These are phyloP conservation scores for Malacoraja senta DNA, from an alignment of 2,797 vertebrate genomes.

Conservation along the genomic window DNA sequence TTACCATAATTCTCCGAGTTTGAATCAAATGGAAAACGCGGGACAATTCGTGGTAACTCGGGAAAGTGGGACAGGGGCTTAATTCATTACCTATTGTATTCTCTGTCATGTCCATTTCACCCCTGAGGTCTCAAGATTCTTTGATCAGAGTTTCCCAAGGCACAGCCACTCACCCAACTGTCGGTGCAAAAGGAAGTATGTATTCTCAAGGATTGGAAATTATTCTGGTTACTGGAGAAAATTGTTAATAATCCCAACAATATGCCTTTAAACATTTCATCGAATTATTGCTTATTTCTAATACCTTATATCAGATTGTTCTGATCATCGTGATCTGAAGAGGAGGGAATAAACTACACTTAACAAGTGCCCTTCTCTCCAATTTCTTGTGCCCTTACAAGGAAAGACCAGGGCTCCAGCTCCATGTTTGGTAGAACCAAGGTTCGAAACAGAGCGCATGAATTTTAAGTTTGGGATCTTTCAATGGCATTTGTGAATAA, in stretches of 20 bases:
- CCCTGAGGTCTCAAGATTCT: not conserved
- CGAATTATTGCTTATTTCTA: not conserved
- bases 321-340: too few relatives aligned
- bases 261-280: not conserved
- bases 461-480: not conserved
- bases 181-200: too few relatives aligned
- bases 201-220: not conserved
- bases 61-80: not conserved
- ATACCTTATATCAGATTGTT: not conserved
- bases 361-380: not conserved
- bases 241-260: not conserved
- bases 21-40: too few relatives aligned
- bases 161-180: not conserved
- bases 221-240: not conserved
- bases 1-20: too few relatives aligned
- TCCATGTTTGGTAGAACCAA: not conserved
- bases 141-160: not conserved
- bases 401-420: too few relatives aligned
- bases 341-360: not conserved
- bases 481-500: not conserved
- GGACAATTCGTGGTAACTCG: too few relatives aligned
- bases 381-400: not conserved
- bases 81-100: not conserved
- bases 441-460: not conserved
- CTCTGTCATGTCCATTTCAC: not conserved